phyloP scores from a whole-genome alignment of 2,113 vertebrate genomes.

The Barnardius zonarius region DNA sequence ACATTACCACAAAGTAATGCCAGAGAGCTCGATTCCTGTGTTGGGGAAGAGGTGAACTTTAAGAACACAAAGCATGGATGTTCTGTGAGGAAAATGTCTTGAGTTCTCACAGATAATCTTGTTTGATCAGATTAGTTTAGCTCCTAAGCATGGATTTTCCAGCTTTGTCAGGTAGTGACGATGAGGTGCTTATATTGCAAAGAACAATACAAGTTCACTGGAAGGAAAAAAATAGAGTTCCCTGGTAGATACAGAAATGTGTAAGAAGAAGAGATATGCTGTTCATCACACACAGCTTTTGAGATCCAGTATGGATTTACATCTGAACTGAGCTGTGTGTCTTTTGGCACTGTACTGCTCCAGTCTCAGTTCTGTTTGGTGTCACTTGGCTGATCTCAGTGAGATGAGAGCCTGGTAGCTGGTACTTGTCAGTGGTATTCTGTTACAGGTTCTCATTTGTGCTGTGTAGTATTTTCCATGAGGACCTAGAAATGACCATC shows the following conservation, averaged over 20 bases:
- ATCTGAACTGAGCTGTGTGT: neutral
- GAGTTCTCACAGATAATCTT: neutral
- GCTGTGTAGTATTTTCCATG: fast-evolving
- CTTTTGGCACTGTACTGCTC: neutral
- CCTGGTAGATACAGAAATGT: neutral
- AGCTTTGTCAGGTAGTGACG: neutral
- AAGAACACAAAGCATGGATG: neutral
- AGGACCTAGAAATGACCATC: neutral
- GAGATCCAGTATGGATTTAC: neutral
- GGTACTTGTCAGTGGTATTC: neutral
- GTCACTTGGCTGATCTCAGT: neutral
- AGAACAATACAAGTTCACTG: neutral
- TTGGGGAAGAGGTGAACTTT: neutral
- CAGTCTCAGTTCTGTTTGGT: neutral
- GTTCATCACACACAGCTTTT: neutral
- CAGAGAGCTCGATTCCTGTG: neutral
- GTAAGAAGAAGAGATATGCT: neutral
- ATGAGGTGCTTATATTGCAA: neutral
- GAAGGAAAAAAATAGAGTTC: neutral
- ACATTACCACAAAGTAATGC: neutral
- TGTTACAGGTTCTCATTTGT: neutral
- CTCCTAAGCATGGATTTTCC: neutral
- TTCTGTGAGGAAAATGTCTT: neutral
- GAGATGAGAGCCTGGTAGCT: neutral
- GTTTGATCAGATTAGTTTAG: neutral